Percentiles rank a stretch among this genome's conserved stretches.
Conservation (phyloP, 2,113 vertebrate species). For the Crypturellus undulatus region DNA sequence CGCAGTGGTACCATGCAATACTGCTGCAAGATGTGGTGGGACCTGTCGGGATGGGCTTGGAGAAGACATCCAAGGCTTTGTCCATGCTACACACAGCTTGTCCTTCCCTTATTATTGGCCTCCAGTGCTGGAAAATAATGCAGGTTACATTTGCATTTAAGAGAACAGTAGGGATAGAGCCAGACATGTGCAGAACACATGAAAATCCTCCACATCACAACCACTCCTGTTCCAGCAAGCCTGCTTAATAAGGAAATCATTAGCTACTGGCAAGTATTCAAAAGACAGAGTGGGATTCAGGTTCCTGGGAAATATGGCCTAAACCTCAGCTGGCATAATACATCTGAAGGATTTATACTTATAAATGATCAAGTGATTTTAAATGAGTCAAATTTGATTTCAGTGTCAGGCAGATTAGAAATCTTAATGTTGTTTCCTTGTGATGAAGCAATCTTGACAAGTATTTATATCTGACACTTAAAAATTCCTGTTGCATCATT, state of each 20-base stretch:
- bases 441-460: conserved; percentile 36
- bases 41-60: background rate
- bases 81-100: rapidly evolving
- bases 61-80: background rate
- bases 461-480: conserved; percentile 21
- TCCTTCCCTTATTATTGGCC: background rate
- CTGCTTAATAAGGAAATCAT: background rate
- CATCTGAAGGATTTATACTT: conserved; percentile 2
- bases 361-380: background rate
- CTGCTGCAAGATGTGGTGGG: background rate
- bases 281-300: background rate
- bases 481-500: background rate
- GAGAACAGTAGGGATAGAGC: background rate
- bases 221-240: background rate
- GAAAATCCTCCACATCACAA: background rate
- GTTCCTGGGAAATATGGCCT: background rate
- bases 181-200: background rate
- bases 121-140: background rate
- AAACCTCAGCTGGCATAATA: background rate
- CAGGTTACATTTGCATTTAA: background rate
- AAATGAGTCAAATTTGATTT: background rate
- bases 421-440: conserved; percentile 17
- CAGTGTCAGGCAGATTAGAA: background rate
- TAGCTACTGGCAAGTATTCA: background rate
- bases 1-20: rapidly evolving